These are phyloP conservation scores for Crenuchus spilurus DNA, from an alignment of 2,797 vertebrate genomes.

Conservation along the genomic window DNA sequence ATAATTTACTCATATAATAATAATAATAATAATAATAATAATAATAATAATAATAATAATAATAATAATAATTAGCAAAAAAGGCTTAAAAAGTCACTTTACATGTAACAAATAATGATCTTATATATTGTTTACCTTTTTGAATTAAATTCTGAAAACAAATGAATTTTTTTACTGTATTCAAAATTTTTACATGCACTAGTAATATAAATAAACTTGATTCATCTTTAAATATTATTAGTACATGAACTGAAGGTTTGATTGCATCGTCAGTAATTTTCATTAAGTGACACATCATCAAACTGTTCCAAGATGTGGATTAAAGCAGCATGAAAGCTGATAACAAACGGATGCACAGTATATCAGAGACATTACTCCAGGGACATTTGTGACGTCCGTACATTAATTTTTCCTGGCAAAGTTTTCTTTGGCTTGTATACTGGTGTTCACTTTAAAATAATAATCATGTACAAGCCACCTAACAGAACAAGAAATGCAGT, in stretches of 20 bases:
- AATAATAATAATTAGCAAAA: not conserved
- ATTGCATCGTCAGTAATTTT: conserved; percentile 20
- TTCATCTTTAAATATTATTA: not conserved
- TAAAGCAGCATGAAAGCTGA: conserved; percentile 19
- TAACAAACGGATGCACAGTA: conserved; percentile 22
- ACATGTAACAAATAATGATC: too few relatives aligned
- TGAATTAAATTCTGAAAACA: too few relatives aligned
- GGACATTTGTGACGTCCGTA: conserved; percentile 16
- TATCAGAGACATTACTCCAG: conserved; percentile 10
- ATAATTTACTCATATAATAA: too few relatives aligned
- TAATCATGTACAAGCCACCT: not conserved
- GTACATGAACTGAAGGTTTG: too few relatives aligned
- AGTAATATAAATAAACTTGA: too few relatives aligned
- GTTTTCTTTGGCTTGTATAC: not conserved
- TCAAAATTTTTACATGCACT: too few relatives aligned
- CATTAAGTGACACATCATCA: conserved; percentile 8
- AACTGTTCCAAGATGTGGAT: not conserved
- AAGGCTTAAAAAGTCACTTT: too few relatives aligned
- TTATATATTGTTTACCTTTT: too few relatives aligned
- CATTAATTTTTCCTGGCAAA: conserved; percentile 1
- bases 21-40: too few relatives aligned
- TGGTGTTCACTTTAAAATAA: not conserved
- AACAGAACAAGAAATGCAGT: too few relatives aligned
- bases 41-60: too few relatives aligned
- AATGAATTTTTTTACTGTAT: too few relatives aligned